A percentile compares a stretch with the other conserved stretches of the same genome.
Evolutionary conservation across 2,797 vertebrate species (phyloP).

Genomic region (Hafferia zeledoni): DNA sequence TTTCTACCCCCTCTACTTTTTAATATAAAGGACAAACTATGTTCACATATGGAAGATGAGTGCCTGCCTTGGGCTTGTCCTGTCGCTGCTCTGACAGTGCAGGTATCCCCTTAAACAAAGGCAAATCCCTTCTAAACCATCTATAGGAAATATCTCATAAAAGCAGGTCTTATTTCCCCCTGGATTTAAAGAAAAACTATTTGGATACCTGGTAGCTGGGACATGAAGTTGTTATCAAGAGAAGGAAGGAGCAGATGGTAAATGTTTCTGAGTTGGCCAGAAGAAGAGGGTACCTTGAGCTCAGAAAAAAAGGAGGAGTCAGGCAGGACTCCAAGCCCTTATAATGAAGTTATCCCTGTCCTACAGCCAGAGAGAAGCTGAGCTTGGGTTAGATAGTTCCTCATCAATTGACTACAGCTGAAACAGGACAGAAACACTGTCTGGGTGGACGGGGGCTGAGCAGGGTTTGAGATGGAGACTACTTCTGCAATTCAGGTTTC

Average conservation of each 20-base stretch:
- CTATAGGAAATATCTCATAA: not conserved
- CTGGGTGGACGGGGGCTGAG: not conserved
- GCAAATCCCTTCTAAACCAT: not conserved
- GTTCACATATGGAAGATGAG: constrained; percentile 46
- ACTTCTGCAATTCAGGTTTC: constrained; percentile 53
- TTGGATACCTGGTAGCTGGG: not conserved
- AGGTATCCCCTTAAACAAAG: not conserved
- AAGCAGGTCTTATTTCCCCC: not conserved
- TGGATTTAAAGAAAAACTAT: not conserved
- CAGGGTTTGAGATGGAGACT: not conserved
- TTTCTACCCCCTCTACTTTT: constrained; percentile 36
- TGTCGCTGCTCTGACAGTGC: not conserved
- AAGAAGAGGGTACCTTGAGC: not conserved
- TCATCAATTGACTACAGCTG: not conserved
- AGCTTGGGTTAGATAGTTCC: not conserved
- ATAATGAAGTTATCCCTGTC: not conserved
- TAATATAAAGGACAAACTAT: constrained; percentile 14
- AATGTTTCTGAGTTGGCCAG: not conserved
- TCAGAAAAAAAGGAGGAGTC: not conserved
- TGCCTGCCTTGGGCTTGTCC: not conserved
- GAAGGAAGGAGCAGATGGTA: not conserved
- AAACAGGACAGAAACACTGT: not conserved
- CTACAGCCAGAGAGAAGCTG: not conserved
- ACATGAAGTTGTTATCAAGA: not conserved
- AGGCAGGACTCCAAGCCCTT: not conserved